These are phyloP conservation scores for Drosophila azteca DNA, from an alignment of 1,140 invertebrate genomes.

Conservation along the genomic window DNA sequence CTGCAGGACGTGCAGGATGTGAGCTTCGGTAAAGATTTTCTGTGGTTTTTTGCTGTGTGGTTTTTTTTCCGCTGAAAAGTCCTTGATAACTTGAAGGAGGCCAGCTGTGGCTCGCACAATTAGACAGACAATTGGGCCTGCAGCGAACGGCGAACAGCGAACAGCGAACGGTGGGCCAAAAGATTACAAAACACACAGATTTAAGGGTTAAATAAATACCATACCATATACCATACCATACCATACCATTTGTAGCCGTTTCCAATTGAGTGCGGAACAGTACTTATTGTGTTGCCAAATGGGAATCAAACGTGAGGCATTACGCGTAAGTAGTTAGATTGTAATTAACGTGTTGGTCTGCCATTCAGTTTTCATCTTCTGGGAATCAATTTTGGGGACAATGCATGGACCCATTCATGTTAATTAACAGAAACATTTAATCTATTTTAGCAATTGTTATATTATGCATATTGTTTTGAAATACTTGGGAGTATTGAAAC, in stretches of 20 bases:
- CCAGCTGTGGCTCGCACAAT: conserved; percentile 47
- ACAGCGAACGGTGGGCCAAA: conserved; percentile 21
- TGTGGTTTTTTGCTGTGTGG: conserved; percentile 21
- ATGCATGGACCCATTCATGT: too few species aligned
- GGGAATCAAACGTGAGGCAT: neutral
- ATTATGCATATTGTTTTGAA: too few species aligned
- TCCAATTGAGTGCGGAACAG: conserved; percentile 2
- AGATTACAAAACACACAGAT: conserved; percentile 6
- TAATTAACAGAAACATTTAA: too few species aligned
- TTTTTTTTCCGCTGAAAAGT: conserved; percentile 30
- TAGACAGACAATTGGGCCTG: conserved; percentile 46
- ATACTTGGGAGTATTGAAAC: too few species aligned
- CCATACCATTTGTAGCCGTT: neutral
- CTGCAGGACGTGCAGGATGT: conserved; percentile 10
- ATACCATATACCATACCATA: too few species aligned
- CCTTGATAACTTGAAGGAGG: conserved; percentile 51
- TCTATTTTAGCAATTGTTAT: too few species aligned
- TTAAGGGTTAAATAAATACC: conserved; percentile 29
- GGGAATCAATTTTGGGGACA: too few species aligned
- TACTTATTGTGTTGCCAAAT: conserved; percentile 28
- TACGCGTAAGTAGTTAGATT: too few species aligned
- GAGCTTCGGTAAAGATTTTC: conserved; percentile 29
- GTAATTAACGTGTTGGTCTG: too few species aligned
- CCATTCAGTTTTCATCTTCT: neutral
- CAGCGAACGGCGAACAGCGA: too few species aligned